These are phyloP conservation scores for Drosophila ogumai DNA, from an alignment of 1,140 invertebrate species.

Conservation along the genomic window DNA sequence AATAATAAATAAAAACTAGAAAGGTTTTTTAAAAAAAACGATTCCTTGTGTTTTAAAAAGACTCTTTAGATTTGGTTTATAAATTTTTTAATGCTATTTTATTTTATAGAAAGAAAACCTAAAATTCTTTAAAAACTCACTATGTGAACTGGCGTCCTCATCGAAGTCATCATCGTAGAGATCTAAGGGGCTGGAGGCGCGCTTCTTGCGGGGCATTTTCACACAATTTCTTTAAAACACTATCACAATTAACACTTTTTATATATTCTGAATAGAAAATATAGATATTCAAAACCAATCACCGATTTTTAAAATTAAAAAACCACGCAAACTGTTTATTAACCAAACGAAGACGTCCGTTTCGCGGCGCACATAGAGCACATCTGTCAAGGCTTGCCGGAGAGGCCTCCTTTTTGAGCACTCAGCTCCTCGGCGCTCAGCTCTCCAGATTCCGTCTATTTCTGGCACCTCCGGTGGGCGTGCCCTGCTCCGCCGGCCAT, in stretches of 20 bases:
- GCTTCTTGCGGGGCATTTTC: constrained; percentile 81
- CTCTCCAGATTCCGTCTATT: constrained; percentile 56
- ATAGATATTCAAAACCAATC: constrained; percentile 1
- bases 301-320: not conserved
- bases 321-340: not conserved
- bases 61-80: too few relatives aligned
- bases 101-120: not conserved
- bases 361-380: constrained; percentile 40
- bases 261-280: not conserved
- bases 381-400: constrained; percentile 48
- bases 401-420: constrained; percentile 65
- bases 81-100: too few relatives aligned
- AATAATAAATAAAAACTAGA: too few relatives aligned
- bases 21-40: too few relatives aligned
- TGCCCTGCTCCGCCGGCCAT: constrained; percentile 24
- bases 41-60: too few relatives aligned
- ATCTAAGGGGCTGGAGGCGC: constrained; percentile 71
- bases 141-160: constrained; percentile 79
- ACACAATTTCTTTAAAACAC: not conserved
- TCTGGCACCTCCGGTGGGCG: constrained; percentile 71
- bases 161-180: constrained; percentile 81
- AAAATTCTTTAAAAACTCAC: constrained; percentile 26
- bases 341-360: constrained; percentile 35
- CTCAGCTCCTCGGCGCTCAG: constrained; percentile 14
- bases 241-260: constrained; percentile 23